A percentile compares a stretch with the other conserved stretches of the same genome.
Conservation (phyloP, 2,113 vertebrate species). For the Coptodon rendalli region DNA sequence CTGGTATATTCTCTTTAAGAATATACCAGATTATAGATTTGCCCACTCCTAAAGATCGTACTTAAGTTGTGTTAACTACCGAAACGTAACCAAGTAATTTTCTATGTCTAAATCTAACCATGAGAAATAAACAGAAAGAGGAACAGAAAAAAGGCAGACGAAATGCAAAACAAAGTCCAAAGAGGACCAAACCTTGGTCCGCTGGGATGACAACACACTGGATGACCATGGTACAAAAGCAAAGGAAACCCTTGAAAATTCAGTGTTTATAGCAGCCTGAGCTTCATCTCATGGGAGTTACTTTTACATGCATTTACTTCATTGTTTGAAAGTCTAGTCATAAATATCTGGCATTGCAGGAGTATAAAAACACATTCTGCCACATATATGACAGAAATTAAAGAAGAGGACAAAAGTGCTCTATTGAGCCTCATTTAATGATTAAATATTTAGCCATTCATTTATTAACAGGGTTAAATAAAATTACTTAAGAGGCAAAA, state of each 20-base stretch:
- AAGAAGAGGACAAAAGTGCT: not conserved
- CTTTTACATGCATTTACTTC: not conserved
- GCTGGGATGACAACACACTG: not conserved
- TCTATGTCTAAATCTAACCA: not conserved
- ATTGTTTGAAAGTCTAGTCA: not conserved
- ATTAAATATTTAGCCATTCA: not conserved
- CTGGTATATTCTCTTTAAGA: not conserved
- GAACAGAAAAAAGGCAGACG: not conserved
- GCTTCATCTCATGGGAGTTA: not conserved
- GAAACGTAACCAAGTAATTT: not conserved
- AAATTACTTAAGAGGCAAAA: not conserved
- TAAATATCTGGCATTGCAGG: not conserved
- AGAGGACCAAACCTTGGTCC: not conserved
- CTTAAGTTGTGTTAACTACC: not conserved
- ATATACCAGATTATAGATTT: not conserved
- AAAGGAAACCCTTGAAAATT: not conserved
- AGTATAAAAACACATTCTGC: not conserved
- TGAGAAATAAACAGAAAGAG: not conserved
- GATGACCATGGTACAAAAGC: not conserved
- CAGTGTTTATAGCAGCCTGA: not conserved
- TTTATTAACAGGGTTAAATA: not conserved
- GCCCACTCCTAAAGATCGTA: not conserved
- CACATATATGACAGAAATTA: not conserved
- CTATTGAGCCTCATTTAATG: not conserved
- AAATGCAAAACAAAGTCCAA: not conserved